Percentiles rank a stretch among this genome's conserved stretches.
Conservation (phyloP, 2,797 vertebrate genomes). For the Chaetodon trifasciatus region DNA sequence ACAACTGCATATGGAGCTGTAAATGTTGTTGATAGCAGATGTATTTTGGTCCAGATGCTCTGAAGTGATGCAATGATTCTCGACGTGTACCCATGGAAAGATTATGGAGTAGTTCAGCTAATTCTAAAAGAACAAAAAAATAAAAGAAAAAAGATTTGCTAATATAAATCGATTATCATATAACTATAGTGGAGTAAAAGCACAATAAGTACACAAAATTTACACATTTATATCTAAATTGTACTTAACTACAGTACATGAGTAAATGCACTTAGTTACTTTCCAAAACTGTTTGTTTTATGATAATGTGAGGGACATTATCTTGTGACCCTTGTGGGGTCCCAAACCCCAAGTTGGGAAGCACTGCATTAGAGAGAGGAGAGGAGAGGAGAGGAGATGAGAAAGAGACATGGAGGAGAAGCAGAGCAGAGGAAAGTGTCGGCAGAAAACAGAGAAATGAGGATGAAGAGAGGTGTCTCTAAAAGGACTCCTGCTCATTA, state of each 20-base stretch:
- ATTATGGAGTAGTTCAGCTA: background rate
- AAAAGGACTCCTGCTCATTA: conserved; percentile 64
- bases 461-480: conserved; percentile 36
- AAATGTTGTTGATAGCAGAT: too few relatives aligned
- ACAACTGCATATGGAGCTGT: too few relatives aligned
- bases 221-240: too few relatives aligned
- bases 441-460: conserved; percentile 15
- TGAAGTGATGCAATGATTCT: too few relatives aligned
- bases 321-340: background rate
- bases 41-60: too few relatives aligned
- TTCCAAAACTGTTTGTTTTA: too few relatives aligned
- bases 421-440: background rate
- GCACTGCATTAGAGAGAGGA: background rate
- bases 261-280: too few relatives aligned
- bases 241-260: too few relatives aligned
- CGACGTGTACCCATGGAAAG: too few relatives aligned
- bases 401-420: background rate
- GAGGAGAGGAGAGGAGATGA: background rate
- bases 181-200: too few relatives aligned
- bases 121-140: background rate
- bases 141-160: too few relatives aligned
- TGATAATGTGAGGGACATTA: background rate
- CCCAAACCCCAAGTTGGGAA: conserved; percentile 2
- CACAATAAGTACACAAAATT: too few relatives aligned
- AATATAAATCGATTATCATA: background rate